Evolutionary conservation across 2,888 invertebrate genomes (phyloP).

Genomic region (Pseudococcus viburni): DNA sequence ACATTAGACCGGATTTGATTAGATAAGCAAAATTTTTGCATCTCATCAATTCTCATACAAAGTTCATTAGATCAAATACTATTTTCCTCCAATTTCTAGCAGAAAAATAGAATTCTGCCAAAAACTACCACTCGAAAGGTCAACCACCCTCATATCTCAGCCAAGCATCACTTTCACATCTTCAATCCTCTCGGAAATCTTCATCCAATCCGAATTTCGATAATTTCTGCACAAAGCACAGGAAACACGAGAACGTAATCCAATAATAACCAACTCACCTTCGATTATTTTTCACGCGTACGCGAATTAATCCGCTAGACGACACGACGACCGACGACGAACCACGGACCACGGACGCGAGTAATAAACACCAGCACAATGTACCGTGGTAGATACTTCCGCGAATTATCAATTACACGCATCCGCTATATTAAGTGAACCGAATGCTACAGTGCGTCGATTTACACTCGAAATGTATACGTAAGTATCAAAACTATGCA

Average conservation of each 20-base stretch:
- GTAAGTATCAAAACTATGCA: background rate
- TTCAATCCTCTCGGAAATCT: background rate
- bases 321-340: background rate
- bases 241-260: background rate
- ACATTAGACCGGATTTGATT: background rate
- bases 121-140: background rate
- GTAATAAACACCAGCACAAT: background rate
- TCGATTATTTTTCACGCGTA: background rate
- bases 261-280: background rate
- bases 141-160: background rate
- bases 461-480: background rate
- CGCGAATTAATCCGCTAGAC: background rate
- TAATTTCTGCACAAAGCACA: background rate
- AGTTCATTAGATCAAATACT: no score
- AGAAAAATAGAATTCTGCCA: background rate
- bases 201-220: background rate
- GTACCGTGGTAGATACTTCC: background rate
- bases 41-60: no score
- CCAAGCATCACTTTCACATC: background rate
- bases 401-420: slow-evolving; percentile 27
- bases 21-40: no score
- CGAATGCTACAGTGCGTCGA: background rate
- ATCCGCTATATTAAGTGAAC: background rate
- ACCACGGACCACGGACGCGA: background rate
- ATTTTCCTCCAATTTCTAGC: no score